These are phyloP conservation scores for Agelastica alni DNA, from an alignment of 2,888 invertebrate genomes.

Conservation along the genomic window DNA sequence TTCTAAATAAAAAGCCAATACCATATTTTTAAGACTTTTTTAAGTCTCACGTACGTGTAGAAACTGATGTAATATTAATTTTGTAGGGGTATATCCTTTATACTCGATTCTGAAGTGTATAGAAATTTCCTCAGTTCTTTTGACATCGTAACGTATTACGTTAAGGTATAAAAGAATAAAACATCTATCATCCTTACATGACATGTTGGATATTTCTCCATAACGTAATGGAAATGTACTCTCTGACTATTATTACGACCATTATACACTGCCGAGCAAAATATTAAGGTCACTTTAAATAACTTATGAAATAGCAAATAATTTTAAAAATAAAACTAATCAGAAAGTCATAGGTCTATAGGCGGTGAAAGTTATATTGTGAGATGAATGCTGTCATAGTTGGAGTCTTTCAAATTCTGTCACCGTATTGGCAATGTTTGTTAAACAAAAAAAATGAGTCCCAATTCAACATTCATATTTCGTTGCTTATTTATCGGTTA, in stretches of 20 bases:
- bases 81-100: not conserved
- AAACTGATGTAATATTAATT: conserved; percentile 1
- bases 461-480: no score
- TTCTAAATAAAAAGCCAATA: no score
- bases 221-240: conserved; percentile 12
- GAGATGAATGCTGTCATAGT: no score
- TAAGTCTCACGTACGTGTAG: not conserved
- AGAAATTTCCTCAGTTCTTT: conserved; percentile 11
- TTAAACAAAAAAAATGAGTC: no score
- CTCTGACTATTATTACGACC: conserved; percentile 1
- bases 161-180: conserved; percentile 12
- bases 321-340: no score
- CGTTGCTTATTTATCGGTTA: no score
- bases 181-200: conserved; percentile 29
- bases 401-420: no score
- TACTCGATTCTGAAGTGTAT: conserved; percentile 2
- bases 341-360: no score
- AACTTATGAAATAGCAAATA: no score
- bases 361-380: no score
- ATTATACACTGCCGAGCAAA: not conserved
- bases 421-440: no score
- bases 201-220: conserved; percentile 25
- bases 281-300: not conserved
- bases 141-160: conserved; percentile 9
- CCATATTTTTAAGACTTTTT: no score